Evolutionary conservation across 2,888 invertebrate species (phyloP).

Genomic region (Drosophila flavopinicola): DNA sequence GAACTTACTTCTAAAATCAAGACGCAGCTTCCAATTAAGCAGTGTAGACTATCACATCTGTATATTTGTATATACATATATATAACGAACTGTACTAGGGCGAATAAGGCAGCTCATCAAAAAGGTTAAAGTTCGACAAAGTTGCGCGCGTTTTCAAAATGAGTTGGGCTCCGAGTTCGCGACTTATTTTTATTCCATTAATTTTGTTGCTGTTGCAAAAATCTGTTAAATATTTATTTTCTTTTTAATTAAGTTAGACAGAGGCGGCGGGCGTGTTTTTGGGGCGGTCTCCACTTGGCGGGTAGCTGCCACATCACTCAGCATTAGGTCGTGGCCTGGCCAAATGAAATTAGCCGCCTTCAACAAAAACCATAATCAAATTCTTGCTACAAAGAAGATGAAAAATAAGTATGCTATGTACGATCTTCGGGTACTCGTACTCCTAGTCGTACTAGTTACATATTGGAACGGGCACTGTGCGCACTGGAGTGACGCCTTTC

Average conservation of each 20-base stretch:
- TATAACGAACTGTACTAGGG: neutral
- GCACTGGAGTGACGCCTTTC: conserved; percentile 54
- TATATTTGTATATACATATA: neutral
- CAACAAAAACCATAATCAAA: conserved; percentile 78
- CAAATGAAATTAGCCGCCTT: conserved; percentile 75
- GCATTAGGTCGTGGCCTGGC: conserved; percentile 60
- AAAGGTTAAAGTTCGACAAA: conserved; percentile 75
- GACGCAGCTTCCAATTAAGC: conserved; percentile 62
- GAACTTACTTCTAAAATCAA: conserved; percentile 33
- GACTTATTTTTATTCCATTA: conserved; percentile 48
- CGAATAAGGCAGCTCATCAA: conserved; percentile 38
- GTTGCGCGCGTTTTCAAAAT: conserved; percentile 58
- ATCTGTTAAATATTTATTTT: conserved; percentile 62
- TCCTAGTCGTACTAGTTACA: neutral
- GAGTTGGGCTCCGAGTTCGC: conserved; percentile 58
- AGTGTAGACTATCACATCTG: conserved; percentile 19
- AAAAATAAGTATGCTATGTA: conserved; percentile 50
- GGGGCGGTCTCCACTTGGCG: conserved; percentile 3
- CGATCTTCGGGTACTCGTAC: conserved; percentile 22
- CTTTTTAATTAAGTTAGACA: conserved; percentile 72
- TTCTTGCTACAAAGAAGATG: conserved; percentile 66
- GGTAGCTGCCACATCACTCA: conserved; percentile 69
- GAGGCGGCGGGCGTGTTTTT: conserved; percentile 6
- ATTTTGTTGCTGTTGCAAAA: conserved; percentile 51
- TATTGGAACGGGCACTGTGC: conserved; percentile 19